A percentile compares a stretch with the other conserved stretches of the same genome.
Conservation (phyloP, 1,140 invertebrate genomes). For the Drosophila littoralis region DNA sequence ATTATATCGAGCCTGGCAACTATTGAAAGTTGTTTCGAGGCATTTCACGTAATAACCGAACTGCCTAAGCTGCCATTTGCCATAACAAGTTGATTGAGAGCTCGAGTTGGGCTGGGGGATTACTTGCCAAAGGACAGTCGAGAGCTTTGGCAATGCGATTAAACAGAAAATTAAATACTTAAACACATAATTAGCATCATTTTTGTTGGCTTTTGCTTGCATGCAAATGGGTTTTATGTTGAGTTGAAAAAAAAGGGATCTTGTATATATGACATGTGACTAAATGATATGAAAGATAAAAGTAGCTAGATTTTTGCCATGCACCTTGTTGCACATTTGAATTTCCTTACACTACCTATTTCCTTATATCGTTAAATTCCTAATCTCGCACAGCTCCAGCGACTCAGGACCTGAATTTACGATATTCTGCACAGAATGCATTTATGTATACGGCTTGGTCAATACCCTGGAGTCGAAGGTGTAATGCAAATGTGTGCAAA, state of each 20-base stretch:
- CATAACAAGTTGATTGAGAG: conserved; percentile 44
- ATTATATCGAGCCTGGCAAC: conserved; percentile 52
- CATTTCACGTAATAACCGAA: conserved; percentile 39
- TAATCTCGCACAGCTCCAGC: no score
- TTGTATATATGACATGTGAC: background rate
- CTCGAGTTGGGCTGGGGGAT: background rate
- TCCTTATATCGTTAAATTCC: no score
- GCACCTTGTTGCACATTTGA: no score
- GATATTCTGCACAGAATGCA: no score
- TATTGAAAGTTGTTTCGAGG: conserved; percentile 41
- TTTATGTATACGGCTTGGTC: background rate
- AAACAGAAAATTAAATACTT: conserved; percentile 14
- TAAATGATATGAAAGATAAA: background rate
- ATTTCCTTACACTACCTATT: no score
- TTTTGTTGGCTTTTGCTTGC: background rate
- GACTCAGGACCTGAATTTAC: no score
- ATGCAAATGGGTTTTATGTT: background rate
- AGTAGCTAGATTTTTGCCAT: no score
- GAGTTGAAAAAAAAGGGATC: background rate
- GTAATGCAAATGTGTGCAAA: conserved; percentile 50
- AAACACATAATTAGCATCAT: conserved; percentile 31
- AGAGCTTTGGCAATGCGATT: conserved; percentile 1
- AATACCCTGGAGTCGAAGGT: conserved; percentile 25
- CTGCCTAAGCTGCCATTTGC: conserved; percentile 28
- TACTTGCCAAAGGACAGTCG: conserved; percentile 7